These are phyloP conservation scores for Sisyra terminalis DNA, from an alignment of 2,888 invertebrate genomes.

Conservation along the genomic window DNA sequence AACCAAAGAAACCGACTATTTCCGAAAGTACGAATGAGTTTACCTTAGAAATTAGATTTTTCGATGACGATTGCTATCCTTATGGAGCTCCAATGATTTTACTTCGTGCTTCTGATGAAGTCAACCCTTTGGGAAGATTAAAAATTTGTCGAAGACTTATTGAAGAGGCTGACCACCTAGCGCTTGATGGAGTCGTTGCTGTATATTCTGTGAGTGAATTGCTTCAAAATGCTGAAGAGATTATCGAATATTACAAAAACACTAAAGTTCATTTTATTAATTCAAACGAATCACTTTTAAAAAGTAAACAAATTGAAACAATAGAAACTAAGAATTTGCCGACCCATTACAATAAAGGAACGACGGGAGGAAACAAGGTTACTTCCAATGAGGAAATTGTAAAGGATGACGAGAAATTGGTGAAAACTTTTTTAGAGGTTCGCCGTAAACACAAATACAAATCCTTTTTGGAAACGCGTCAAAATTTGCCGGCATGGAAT, in stretches of 20 bases:
- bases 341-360: slow-evolving; percentile 47
- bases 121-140: slow-evolving; percentile 46
- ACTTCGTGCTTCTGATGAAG: slow-evolving; percentile 41
- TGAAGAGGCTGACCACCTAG: slow-evolving; percentile 46
- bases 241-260: slow-evolving; percentile 39
- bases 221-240: slow-evolving; percentile 49
- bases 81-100: slow-evolving; percentile 57
- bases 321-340: slow-evolving; percentile 24
- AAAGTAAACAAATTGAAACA: slow-evolving; percentile 17
- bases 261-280: slow-evolving; percentile 43
- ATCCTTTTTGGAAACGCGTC: slow-evolving; percentile 44
- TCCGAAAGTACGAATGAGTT: slow-evolving; percentile 27
- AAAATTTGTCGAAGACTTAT: slow-evolving; percentile 47
- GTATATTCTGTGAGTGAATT: slow-evolving; percentile 56
- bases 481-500: slow-evolving; percentile 55
- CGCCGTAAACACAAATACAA: slow-evolving; percentile 41
- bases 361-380: slow-evolving; percentile 33
- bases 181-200: slow-evolving; percentile 52
- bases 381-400: slow-evolving; percentile 33
- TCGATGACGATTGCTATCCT: slow-evolving; percentile 51
- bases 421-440: slow-evolving; percentile 42
- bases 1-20: slow-evolving; percentile 25
- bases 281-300: slow-evolving; percentile 29
- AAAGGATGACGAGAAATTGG: slow-evolving; percentile 43
- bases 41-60: slow-evolving; percentile 60